Conservation (phyloP, 2,888 invertebrate genomes). For the Eupithecia subfuscata region DNA sequence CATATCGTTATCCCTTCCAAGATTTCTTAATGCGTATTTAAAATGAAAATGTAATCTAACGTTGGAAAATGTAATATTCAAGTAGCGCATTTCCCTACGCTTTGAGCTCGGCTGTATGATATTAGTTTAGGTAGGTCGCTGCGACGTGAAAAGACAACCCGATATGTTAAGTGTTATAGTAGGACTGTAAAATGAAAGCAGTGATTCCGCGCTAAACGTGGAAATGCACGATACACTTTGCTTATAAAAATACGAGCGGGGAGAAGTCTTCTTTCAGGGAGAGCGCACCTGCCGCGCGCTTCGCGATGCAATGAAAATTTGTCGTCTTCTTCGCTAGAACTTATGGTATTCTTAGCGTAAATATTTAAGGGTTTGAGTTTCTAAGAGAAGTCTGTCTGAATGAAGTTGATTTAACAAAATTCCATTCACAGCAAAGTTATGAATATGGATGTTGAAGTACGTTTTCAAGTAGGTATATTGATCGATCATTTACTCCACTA, state of each 20-base stretch:
- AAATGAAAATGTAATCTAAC: constrained; percentile 40
- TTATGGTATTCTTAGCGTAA: constrained; percentile 58
- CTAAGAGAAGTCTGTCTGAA: background rate
- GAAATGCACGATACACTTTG: constrained; percentile 59
- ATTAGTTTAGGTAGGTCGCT: constrained; percentile 42
- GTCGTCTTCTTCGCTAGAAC: constrained; percentile 71
- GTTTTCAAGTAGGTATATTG: background rate
- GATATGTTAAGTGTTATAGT: constrained; percentile 58
- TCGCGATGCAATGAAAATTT: constrained; percentile 72
- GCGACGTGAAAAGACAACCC: constrained; percentile 48
- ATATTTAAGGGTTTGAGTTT: constrained; percentile 50
- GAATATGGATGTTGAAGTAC: background rate
- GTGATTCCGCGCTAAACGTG: constrained; percentile 60
- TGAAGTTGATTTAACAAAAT: background rate
- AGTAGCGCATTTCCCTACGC: constrained; percentile 36
- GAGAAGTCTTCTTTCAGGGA: constrained; percentile 65
- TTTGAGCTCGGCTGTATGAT: constrained; percentile 38
- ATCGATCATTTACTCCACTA: background rate
- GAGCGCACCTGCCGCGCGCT: constrained; percentile 64
- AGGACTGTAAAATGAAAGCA: constrained; percentile 60
- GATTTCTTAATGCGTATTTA: constrained; percentile 39
- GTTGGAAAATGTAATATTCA: constrained; percentile 38
- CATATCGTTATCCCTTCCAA: constrained; percentile 36
- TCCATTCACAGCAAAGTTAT: background rate
- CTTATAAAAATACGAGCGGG: constrained; percentile 67